Percentiles rank a stretch among this genome's conserved stretches.
Evolutionary conservation across 2,888 invertebrate species (phyloP).

Genomic region (Agrochola macilenta): DNA sequence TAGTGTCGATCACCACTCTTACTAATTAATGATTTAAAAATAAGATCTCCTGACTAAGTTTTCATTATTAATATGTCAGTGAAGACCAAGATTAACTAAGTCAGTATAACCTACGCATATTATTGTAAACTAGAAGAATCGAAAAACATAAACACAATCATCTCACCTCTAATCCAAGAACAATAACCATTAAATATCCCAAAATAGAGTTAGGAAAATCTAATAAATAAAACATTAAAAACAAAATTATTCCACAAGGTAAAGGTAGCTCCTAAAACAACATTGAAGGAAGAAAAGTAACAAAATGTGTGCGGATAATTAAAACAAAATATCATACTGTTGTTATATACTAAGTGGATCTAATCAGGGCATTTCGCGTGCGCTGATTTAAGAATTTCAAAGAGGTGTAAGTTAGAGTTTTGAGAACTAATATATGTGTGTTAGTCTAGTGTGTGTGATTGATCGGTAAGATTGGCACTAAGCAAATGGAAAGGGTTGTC

Average conservation of each 20-base stretch:
- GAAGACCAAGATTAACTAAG: background rate
- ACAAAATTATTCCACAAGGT: slow-evolving; percentile 24
- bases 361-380: slow-evolving; percentile 37
- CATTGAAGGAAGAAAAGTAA: slow-evolving; percentile 41
- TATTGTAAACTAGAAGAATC: background rate
- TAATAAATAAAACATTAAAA: slow-evolving; percentile 44
- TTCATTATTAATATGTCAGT: background rate
- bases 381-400: slow-evolving; percentile 31
- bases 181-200: background rate
- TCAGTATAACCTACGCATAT: background rate
- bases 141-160: background rate
- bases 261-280: slow-evolving; percentile 57
- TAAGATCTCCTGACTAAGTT: background rate
- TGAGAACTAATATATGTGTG: no score
- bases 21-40: background rate
- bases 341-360: slow-evolving; percentile 36
- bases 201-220: slow-evolving; percentile 1
- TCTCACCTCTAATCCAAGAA: background rate
- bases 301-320: slow-evolving; percentile 56
- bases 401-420: background rate
- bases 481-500: background rate
- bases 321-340: slow-evolving; percentile 58
- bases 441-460: background rate
- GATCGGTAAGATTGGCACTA: background rate
- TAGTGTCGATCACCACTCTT: background rate